Percentiles rank a stretch among this genome's conserved stretches.
phyloP scores from a whole-genome alignment of 2,797 vertebrate species.

The Chelon auratus region DNA sequence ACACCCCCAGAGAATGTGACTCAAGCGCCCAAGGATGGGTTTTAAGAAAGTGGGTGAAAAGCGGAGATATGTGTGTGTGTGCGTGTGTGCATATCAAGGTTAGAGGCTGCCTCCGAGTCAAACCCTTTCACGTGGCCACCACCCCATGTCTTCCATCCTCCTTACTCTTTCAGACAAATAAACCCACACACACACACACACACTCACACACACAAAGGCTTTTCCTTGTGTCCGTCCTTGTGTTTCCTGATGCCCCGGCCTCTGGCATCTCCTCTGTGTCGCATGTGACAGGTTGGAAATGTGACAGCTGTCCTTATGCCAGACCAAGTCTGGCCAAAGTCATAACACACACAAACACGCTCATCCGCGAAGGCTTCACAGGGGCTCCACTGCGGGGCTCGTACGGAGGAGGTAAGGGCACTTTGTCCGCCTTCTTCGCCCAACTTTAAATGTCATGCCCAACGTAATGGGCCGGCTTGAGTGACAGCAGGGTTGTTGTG shows the following conservation, averaged over 20 bases:
- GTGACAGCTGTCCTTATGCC: conserved; percentile 86
- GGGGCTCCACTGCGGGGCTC: conserved; percentile 77
- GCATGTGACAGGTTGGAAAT: conserved; percentile 83
- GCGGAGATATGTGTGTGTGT: conserved; percentile 34
- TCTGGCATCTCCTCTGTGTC: conserved; percentile 76
- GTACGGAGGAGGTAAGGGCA: conserved; percentile 78
- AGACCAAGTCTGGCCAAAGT: conserved; percentile 82
- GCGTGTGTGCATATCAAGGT: conserved; percentile 62
- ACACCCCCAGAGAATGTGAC: conserved; percentile 69
- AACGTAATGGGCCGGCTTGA: conserved; percentile 75
- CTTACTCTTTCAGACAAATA: conserved; percentile 60
- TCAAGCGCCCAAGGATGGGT: conserved; percentile 72
- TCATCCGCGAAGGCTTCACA: conserved; percentile 55
- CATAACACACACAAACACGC: conserved; percentile 76
- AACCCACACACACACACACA: conserved; percentile 38
- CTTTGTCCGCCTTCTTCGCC: conserved; percentile 77
- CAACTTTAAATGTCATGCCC: conserved; percentile 84
- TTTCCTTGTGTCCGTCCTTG: conserved; percentile 74
- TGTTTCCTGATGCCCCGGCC: conserved; percentile 74
- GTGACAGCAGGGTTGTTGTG: conserved; percentile 76
- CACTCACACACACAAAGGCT: conserved; percentile 20
- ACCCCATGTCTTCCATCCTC: conserved; percentile 52
- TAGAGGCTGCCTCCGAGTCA: conserved; percentile 75
- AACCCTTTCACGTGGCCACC: conserved; percentile 72
- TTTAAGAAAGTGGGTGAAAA: conserved; percentile 62